Evolutionary conservation across 2,797 vertebrate species (phyloP), one percentile per base, ranked within the genome.

Genomic region (Lutjanus campechanus): DNA sequence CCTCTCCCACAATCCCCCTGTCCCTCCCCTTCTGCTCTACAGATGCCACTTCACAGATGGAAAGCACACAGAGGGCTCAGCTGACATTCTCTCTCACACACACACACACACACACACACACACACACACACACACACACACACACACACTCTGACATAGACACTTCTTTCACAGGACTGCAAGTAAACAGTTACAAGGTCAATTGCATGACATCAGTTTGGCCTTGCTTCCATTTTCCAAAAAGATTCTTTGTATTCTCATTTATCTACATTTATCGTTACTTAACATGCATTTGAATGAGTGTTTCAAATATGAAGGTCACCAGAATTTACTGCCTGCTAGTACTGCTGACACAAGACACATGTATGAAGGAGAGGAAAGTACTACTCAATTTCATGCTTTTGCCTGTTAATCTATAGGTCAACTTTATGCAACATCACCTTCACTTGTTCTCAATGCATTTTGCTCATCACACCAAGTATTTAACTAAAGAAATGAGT

Each of bases 11-110:
- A 74, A 63, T 70, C 10, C 70, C 77, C 77, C 69, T 6, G 54
- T 55, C 78, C 66, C 82, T 73, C 77, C 58, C 63, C 61, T 69
- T 68, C 68, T 53, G 64, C 60, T 84, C 77, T 79, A 85, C 90
- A 92, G 85, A 90, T 89, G 90, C 88, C 54, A 58, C 69, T 63
- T 71, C 58, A 72, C 81, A 77, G 78, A 86, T 72, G 76, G 62
- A 74, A 61, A 72, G 76, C 72, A 79, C 74, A 65, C 77, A 58
- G 56, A 84, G 51, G 58, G 41, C 49, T 29, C 7, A 5, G 49
- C 68, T 70, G 75, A 59, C 68, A n/a, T 81, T 64, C 62, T 60
- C 62, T 15, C 43, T 11, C 43, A 44, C 43, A 44, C 43, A 44
- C 10, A 44, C 46, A 73, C 20, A 50, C 17, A 43, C 17, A 67